Base-by-base conservation (phyloP, 2,113 vertebrate genomes). In the human (Homo sapiens) region DNA sequence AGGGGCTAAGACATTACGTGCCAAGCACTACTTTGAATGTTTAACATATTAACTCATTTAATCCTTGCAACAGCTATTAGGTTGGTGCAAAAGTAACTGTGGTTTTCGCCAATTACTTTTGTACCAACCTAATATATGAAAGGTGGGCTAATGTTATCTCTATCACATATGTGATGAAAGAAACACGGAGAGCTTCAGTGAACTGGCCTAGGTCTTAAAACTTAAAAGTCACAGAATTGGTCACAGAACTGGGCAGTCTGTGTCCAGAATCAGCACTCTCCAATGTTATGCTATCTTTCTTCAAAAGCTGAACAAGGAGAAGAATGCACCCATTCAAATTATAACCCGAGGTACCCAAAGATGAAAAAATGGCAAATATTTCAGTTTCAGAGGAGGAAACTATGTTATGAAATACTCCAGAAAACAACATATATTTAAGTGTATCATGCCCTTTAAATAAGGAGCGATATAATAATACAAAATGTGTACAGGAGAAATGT, bases 371-470 rank as follows among this genome's bases (percentile, higher is more conserved):
- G n/a, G 22, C 59, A 88, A 83, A 43, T n/a, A 64, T 45, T 90
- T 13, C 50, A 11, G 8, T 27, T 57, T 64, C 64, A 70, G 50
- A 40, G 50, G 18, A 48, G 38, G 45, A 82, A 82, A 64, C 25
- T 72, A 38, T 61, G 18, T 89, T 79, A 94, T 64, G 7, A 79
- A 96, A 96, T 30, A 40, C 13, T 79, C 3, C 27, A 73, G 45
- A 70, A 92, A 89, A 57, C 7, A 73, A 40, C n/a, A 18, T 57
- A 52, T 52, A 64, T 85, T 90, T 91, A 91, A 86, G 40, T 64
- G 7, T 23, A 76, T 57, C 35, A n/a, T 64, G 9, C 40, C 40
- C 3, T 93, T 85, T 38, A 43, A 55, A 80, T 50, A 86, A 81
- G 18, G n/a, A 79, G 27, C 38, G 40, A 61, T 52, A 57, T 23